Conservation (phyloP, 2,113 vertebrate species). For the Lates calcarifer region DNA sequence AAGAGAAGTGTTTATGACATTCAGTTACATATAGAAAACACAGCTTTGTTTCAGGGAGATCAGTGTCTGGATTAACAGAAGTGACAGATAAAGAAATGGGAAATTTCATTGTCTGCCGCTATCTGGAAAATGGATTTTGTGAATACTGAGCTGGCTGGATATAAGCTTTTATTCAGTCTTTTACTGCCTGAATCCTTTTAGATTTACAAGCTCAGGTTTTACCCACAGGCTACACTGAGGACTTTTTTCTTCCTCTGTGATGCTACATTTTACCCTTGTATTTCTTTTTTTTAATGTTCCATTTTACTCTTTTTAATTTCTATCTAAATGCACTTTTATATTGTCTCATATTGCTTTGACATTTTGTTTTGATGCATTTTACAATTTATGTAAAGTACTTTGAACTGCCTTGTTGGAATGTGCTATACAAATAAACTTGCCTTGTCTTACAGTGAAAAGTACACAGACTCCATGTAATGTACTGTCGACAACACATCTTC, state of each 20-base stretch:
- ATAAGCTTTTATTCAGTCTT: slow-evolving; percentile 62
- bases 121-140: slow-evolving; percentile 73
- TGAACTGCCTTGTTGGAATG: no score
- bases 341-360: no score
- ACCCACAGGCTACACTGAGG: slow-evolving; percentile 16
- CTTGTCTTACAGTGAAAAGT: no score
- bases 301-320: no score
- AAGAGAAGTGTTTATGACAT: slow-evolving; percentile 61
- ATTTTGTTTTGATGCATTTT: no score
- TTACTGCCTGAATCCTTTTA: slow-evolving; percentile 60
- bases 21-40: slow-evolving; percentile 66
- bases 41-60: slow-evolving; percentile 69
- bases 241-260: slow-evolving; percentile 25
- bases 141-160: slow-evolving; percentile 63
- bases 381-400: no score
- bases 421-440: no score
- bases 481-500: not conserved
- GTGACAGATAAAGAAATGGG: slow-evolving; percentile 76
- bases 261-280: no score
- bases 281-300: no score
- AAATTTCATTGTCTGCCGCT: slow-evolving; percentile 62
- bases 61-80: slow-evolving; percentile 70
- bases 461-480: not conserved
- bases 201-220: slow-evolving; percentile 51
- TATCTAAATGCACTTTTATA: no score